Evolutionary conservation across 1,140 invertebrate genomes (phyloP), one percentile per base, ranked within the genome.

Genomic region (Rhyzopertha dominica): DNA sequence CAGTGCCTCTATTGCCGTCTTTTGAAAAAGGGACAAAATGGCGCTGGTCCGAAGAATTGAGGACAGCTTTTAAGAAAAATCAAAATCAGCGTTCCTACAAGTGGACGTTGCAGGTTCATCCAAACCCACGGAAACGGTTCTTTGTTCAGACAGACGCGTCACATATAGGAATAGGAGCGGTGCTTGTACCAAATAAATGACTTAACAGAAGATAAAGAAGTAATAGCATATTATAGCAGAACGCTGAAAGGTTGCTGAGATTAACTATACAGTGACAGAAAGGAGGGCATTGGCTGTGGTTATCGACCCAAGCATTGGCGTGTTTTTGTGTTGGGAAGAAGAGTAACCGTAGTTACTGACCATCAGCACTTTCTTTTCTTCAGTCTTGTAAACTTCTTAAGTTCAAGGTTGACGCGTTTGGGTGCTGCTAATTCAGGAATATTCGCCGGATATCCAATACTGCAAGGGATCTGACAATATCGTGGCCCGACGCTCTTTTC

Each of bases 391-490:
- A n/a, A 31, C 23, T 41, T 12, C 18, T 34, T 12, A n/a, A 41
- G 9, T 18, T 9, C 26, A 8, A 1, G 39, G 25, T 35, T 41
- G 17, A 32, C 39, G 1, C 28, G 25, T n/a, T 12, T 41, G 39
- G 39, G 12, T 41, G 16, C n/a, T 41, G 16, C 19, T 12, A n/a
- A 9, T 32, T 4, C 39, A 41, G 25, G 39, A 41, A 12, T 41
- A 35, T 29, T 13, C 12, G 9, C 18, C 31, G 2, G n/a, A 41
- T 5, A 31, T 41, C 20, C 12, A 12, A 35, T 29, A 41, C 31
- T 31, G 26, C 18, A 41, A 31, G 20, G 39, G 39, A 12, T 36
- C 39, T 10, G 39, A 41, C n/a, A 41, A 41, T 32, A 17, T 41
- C 10, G 9, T 41, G 8, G 25, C n/a, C 25, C 5, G 39, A 41